phyloP scores from a whole-genome alignment of 35 echinoderm and acorn worm genomes.

The Eucidaris tribuloides region DNA sequence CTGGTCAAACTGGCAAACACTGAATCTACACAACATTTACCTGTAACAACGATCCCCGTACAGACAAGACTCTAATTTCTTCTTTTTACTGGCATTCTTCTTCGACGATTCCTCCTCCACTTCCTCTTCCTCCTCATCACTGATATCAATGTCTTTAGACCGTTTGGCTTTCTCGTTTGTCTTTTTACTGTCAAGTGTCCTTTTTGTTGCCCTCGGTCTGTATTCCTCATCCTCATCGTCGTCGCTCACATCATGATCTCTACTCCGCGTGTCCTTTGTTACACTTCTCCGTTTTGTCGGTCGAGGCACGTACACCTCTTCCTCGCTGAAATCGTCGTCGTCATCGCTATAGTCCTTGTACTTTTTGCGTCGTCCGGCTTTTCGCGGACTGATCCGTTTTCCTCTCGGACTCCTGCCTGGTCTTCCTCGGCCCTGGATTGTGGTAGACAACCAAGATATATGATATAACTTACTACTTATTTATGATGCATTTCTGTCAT shows the following conservation, averaged over 20 bases:
- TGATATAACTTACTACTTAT: no score
- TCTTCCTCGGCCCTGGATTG: conserved; percentile 12
- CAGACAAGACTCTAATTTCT: conserved; percentile 47
- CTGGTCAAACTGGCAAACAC: not conserved
- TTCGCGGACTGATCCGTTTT: conserved; percentile 27
- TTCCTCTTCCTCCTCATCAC: conserved; percentile 13
- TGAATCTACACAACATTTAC: conserved; percentile 12
- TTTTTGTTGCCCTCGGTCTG: not conserved
- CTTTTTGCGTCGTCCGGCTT: conserved; percentile 20
- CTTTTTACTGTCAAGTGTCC: not conserved
- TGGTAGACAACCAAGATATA: not conserved
- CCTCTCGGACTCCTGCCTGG: conserved; percentile 30
- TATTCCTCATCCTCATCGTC: conserved; percentile 13
- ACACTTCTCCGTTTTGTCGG: conserved; percentile 61
- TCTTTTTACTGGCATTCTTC: conserved; percentile 32
- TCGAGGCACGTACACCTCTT: conserved; percentile 80
- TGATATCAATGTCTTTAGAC: conserved; percentile 24
- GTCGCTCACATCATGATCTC: not conserved
- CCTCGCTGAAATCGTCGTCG: conserved; percentile 53
- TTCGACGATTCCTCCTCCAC: conserved; percentile 23
- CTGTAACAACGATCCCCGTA: conserved; percentile 85
- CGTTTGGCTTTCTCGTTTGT: not conserved
- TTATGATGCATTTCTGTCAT: no score
- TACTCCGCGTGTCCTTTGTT: not conserved
- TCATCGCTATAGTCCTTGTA: conserved; percentile 39